Percentiles rank a stretch among this genome's conserved stretches.
Evolutionary conservation across 2,797 vertebrate genomes (phyloP).

Genomic region (Anas bernieri): DNA sequence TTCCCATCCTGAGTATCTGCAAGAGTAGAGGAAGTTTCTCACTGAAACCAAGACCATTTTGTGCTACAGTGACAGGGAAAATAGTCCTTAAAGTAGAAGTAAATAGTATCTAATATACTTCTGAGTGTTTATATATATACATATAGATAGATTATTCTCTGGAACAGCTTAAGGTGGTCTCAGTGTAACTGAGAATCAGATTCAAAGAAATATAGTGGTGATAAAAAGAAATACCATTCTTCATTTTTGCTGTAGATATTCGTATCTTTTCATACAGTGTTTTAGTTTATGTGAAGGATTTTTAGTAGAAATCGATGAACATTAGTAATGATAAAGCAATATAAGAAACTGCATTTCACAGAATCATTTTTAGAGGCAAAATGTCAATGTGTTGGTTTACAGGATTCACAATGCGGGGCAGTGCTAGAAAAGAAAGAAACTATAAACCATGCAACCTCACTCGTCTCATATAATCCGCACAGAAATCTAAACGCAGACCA

Average conservation of each 20-base stretch:
- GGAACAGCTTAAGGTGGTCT: neutral
- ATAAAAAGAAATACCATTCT: conserved; percentile 9
- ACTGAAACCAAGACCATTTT: neutral
- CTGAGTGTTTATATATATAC: neutral
- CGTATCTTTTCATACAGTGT: neutral
- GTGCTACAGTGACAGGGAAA: neutral
- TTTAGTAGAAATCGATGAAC: conserved; percentile 48
- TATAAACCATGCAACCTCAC: conserved; percentile 29
- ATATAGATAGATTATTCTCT: neutral
- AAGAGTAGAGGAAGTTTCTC: neutral
- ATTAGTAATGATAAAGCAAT: neutral
- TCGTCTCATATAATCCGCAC: conserved; percentile 1
- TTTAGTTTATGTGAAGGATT: conserved; percentile 10
- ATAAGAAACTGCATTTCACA: neutral
- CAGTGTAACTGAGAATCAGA: neutral
- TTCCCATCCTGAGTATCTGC: neutral
- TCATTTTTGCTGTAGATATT: neutral
- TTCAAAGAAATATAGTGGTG: neutral
- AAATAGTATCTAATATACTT: conserved; percentile 4
- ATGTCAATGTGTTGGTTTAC: neutral
- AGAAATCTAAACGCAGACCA: conserved; percentile 34
- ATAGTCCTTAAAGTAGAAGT: conserved; percentile 29
- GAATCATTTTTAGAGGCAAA: conserved; percentile 23
- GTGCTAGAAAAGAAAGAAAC: neutral
- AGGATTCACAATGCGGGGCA: neutral